A percentile compares a stretch with the other conserved stretches of the same genome.
Conservation (phyloP, 2,888 invertebrate genomes). For the Strigamia transsilvanica region DNA sequence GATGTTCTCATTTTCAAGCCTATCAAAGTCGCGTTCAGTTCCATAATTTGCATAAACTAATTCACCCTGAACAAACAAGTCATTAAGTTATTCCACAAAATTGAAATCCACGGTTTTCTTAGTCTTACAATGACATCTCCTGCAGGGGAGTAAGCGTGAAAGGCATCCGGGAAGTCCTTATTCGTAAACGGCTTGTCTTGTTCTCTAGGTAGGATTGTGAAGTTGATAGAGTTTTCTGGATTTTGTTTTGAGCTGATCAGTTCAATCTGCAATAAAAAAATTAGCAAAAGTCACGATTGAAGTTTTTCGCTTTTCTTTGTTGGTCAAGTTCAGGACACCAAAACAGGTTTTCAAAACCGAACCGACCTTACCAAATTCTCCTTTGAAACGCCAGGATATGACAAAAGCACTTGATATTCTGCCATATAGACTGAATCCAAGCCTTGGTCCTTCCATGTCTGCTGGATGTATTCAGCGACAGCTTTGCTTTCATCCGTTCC, state of each 20-base stretch:
- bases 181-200: neutral
- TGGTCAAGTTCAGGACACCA: no score
- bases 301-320: no score
- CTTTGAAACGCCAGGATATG: constrained; percentile 59
- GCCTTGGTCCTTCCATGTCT: constrained; percentile 59
- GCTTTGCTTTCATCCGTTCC: constrained; percentile 60
- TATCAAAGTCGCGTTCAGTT: constrained; percentile 63
- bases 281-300: neutral
- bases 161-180: constrained; percentile 23
- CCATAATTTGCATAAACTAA: constrained; percentile 66
- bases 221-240: neutral
- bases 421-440: constrained; percentile 60
- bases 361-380: constrained; percentile 6
- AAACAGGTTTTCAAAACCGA: neutral
- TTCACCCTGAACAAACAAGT: constrained; percentile 57
- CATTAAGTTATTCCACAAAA: neutral
- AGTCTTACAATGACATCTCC: constrained; percentile 14
- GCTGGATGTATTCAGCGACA: constrained; percentile 59
- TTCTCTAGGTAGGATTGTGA: neutral
- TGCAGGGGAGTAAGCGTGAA: constrained; percentile 1
- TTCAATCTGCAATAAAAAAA: neutral
- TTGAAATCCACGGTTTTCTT: neutral
- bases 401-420: constrained; percentile 61
- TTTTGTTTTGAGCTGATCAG: neutral
- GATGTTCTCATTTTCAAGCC: constrained; percentile 61